Conservation (phyloP, 2,888 invertebrate genomes). For the Adineta ricciae region DNA sequence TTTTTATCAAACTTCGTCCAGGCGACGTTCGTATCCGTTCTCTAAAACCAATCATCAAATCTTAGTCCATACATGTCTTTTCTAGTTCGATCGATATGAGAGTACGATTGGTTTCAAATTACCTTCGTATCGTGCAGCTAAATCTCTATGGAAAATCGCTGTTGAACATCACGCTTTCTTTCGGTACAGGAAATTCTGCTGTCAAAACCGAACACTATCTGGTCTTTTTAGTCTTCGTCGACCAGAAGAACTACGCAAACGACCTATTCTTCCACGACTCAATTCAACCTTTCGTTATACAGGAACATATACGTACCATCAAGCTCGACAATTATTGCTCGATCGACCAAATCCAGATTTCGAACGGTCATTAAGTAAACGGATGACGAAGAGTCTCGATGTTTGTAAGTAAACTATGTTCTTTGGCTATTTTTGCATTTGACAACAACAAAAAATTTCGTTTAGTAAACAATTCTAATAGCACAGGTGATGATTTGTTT, state of each 20-base stretch:
- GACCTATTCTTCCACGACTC: slow-evolving; percentile 24
- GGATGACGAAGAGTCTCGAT: slow-evolving; percentile 28
- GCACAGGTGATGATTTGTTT: background rate
- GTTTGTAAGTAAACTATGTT: background rate
- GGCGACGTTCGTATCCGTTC: slow-evolving; percentile 59
- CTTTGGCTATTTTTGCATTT: background rate
- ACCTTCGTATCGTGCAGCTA: slow-evolving; percentile 84
- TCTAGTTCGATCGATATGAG: slow-evolving; percentile 53
- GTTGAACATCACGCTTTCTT: slow-evolving; percentile 99
- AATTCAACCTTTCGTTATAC: slow-evolving; percentile 31
- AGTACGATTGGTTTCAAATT: slow-evolving; percentile 90
- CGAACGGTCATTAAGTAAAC: slow-evolving; percentile 25
- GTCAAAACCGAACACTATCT: no score
- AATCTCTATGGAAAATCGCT: slow-evolving; percentile 94
- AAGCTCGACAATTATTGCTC: slow-evolving; percentile 27
- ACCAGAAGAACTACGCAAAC: slow-evolving; percentile 26
- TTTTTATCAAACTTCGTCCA: slow-evolving; percentile 91
- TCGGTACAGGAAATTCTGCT: background rate
- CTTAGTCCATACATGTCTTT: background rate
- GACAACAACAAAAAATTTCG: background rate
- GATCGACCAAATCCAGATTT: slow-evolving; percentile 30
- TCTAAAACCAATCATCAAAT: background rate
- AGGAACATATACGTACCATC: slow-evolving; percentile 31
- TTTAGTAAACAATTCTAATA: background rate
- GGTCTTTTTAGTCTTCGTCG: slow-evolving; percentile 40